Conservation (phyloP, 1,140 invertebrate species). For the Hylyphantes graminicola region DNA sequence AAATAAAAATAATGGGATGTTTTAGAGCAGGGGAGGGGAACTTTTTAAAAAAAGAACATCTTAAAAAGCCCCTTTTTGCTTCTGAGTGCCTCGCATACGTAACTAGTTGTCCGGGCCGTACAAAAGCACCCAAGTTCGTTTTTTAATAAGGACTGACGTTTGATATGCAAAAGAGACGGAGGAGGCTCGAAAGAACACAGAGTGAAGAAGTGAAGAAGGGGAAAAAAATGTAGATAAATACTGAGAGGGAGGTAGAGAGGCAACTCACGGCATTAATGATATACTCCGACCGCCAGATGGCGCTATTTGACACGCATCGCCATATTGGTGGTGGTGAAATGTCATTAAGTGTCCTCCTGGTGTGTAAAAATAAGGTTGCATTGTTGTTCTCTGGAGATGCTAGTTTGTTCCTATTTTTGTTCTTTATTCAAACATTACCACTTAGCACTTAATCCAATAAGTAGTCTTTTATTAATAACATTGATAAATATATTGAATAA, state of each 20-base stretch:
- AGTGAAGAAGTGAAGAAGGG: not conserved
- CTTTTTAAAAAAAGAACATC: no score
- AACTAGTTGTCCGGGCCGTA: conserved; percentile 14
- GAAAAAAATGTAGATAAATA: conserved; percentile 34
- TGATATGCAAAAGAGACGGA: conserved; percentile 52
- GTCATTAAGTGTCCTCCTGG: conserved; percentile 38
- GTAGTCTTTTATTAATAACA: no score
- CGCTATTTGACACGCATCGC: conserved; percentile 38
- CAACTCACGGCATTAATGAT: conserved; percentile 19
- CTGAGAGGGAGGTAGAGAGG: conserved; percentile 3
- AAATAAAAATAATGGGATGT: no score
- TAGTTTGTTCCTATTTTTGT: no score
- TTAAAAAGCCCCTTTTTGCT: not conserved
- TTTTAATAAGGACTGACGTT: conserved; percentile 58
- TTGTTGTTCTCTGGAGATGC: no score
- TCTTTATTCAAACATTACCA: no score
- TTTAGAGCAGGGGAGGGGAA: no score
- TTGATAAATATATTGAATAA: no score
- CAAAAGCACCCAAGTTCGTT: conserved; percentile 50
- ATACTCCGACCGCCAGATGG: conserved; percentile 36
- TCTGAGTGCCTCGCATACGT: conserved; percentile 41
- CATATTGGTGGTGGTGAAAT: conserved; percentile 39
- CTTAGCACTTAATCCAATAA: no score
- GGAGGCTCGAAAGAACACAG: not conserved
- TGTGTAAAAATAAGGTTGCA: not conserved